Conservation (phyloP, 2,888 invertebrate species). For the Phoenoteleia sp. region DNA sequence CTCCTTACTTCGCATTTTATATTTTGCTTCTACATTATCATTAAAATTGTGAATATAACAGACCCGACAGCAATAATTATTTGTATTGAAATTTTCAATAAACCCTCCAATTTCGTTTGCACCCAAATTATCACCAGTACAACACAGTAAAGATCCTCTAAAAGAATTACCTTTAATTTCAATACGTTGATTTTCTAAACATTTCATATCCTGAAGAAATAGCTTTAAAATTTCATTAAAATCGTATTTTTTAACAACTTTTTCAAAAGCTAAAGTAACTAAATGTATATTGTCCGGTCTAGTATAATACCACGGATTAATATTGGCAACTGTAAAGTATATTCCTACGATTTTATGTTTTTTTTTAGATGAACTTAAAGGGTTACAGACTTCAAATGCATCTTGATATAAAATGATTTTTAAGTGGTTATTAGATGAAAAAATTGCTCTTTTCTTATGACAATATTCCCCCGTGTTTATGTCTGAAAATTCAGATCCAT, state of each 20-base stretch:
- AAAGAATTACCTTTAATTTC: too few relatives aligned
- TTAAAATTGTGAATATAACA: slow-evolving; percentile 41
- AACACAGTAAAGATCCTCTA: too few relatives aligned
- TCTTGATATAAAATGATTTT: slow-evolving; percentile 15
- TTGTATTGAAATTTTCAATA: background rate
- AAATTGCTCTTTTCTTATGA: background rate
- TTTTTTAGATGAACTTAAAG: slow-evolving; percentile 14
- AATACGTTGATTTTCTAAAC: slow-evolving; percentile 4
- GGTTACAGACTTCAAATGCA: background rate
- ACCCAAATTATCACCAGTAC: slow-evolving; percentile 8
- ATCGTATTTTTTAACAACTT: background rate
- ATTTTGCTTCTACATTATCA: slow-evolving; percentile 1
- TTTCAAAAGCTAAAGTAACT: slow-evolving; percentile 4
- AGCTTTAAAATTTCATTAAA: background rate
- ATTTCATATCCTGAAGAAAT: background rate
- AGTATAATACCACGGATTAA: slow-evolving; percentile 10
- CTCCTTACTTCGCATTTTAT: slow-evolving; percentile 26
- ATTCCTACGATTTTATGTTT: slow-evolving; percentile 6
- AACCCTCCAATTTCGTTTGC: background rate
- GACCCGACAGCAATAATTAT: background rate
- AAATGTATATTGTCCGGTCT: too few relatives aligned
- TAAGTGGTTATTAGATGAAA: background rate
- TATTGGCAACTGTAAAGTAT: background rate
- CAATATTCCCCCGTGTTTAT: background rate
- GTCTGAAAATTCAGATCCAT: background rate